Evolutionary conservation across 2,888 invertebrate species (phyloP).

Genomic region (Orthosia incerta): DNA sequence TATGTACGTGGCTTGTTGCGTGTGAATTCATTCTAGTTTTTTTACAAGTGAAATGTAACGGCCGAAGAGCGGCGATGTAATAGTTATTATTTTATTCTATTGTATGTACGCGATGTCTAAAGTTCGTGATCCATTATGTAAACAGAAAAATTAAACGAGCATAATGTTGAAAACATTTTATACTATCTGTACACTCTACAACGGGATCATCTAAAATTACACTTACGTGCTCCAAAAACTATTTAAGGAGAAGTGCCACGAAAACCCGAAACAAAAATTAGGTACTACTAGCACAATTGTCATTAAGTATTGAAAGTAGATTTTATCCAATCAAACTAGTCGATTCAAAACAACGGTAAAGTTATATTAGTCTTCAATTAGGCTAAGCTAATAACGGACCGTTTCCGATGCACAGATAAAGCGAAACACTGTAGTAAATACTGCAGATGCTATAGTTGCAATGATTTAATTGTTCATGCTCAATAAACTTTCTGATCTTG

Average conservation of each 20-base stretch:
- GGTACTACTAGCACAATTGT: neutral
- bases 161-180: neutral
- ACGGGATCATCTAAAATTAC: neutral
- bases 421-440: slow-evolving; percentile 29
- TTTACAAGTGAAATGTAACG: slow-evolving; percentile 61
- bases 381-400: slow-evolving; percentile 33
- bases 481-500: slow-evolving; percentile 40
- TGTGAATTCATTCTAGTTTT: slow-evolving; percentile 58
- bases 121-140: slow-evolving; percentile 6
- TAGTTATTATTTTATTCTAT: slow-evolving; percentile 38
- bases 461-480: slow-evolving; percentile 48
- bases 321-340: neutral
- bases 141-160: slow-evolving; percentile 14
- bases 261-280: slow-evolving; percentile 1
- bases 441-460: slow-evolving; percentile 23
- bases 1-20: slow-evolving; percentile 58
- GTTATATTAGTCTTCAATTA: slow-evolving; percentile 23
- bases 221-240: neutral
- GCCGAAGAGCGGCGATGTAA: slow-evolving; percentile 38
- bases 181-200: neutral
- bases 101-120: slow-evolving; percentile 10
- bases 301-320: slow-evolving; percentile 1
- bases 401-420: slow-evolving; percentile 41
- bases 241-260: neutral
- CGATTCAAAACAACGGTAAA: slow-evolving; percentile 12